These are phyloP conservation scores for Melipona beecheii DNA, from an alignment of 2,888 invertebrate genomes.

Conservation along the genomic window DNA sequence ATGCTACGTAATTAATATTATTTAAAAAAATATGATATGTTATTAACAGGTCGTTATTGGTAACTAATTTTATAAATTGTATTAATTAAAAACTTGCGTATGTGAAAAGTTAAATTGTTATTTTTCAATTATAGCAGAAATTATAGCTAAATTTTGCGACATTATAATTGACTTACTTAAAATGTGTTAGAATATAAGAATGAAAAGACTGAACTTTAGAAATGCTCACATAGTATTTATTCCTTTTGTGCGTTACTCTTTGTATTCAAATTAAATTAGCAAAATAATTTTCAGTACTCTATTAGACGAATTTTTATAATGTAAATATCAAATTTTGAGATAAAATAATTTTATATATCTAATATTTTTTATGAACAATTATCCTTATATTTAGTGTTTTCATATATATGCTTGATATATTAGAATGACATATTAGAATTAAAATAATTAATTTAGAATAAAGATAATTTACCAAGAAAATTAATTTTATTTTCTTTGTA, in stretches of 20 bases:
- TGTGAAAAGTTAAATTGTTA: neutral
- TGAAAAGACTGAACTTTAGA: conserved; percentile 68
- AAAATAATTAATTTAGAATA: conserved; percentile 15
- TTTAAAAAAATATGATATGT: conserved; percentile 22
- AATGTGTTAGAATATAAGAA: conserved; percentile 62
- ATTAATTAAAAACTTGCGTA: conserved; percentile 17
- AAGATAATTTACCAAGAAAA: neutral
- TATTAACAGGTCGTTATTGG: conserved; percentile 32
- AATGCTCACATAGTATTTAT: conserved; percentile 61
- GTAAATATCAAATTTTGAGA: conserved; percentile 53
- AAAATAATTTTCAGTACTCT: conserved; percentile 30
- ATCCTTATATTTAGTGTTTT: conserved; percentile 16
- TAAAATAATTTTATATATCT: conserved; percentile 46
- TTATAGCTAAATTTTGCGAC: neutral
- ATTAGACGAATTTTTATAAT: conserved; percentile 36
- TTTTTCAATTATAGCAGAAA: conserved; percentile 21
- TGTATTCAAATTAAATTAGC: conserved; percentile 37
- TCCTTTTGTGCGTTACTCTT: conserved; percentile 21
- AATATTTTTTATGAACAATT: conserved; percentile 18
- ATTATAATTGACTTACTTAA: conserved; percentile 52
- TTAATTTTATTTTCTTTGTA: conserved; percentile 7
- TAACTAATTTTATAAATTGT: conserved; percentile 7
- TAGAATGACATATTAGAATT: conserved; percentile 25
- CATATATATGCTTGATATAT: conserved; percentile 14
- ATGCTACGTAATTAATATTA: conserved; percentile 46